Evolutionary conservation across 2,797 vertebrate species (phyloP).

Genomic region (Bradypus variegatus): DNA sequence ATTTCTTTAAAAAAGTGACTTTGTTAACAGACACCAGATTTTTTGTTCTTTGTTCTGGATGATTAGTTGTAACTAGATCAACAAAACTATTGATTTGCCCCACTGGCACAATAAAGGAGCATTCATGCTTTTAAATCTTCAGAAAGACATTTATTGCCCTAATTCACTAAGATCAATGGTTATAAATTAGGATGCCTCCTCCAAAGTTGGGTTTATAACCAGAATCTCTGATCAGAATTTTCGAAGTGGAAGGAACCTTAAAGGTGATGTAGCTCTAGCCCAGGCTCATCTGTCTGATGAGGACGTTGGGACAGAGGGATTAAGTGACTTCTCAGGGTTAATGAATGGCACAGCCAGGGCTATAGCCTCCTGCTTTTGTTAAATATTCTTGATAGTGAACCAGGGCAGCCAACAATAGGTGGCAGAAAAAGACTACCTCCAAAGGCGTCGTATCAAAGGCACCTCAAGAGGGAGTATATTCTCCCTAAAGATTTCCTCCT

Average conservation of each 20-base stretch:
- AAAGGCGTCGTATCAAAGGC: not conserved
- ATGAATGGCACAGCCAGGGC: not conserved
- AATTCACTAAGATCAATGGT: slow-evolving; percentile 36
- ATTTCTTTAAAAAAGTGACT: not conserved
- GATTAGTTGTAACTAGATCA: slow-evolving; percentile 24
- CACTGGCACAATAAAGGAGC: not conserved
- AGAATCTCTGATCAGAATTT: slow-evolving; percentile 25
- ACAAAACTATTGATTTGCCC: slow-evolving; percentile 10
- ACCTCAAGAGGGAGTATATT: not conserved
- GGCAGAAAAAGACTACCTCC: not conserved
- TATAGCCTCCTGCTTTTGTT: not conserved
- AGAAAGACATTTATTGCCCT: slow-evolving; percentile 47
- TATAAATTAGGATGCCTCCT: slow-evolving; percentile 44
- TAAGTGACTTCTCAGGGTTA: not conserved
- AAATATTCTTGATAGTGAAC: not conserved
- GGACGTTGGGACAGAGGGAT: not conserved
- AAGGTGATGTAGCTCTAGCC: slow-evolving; percentile 4
- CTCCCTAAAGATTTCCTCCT: not conserved
- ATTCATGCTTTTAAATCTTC: slow-evolving; percentile 33
- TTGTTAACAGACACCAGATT: not conserved
- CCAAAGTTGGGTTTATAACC: slow-evolving; percentile 35
- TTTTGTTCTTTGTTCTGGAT: slow-evolving; percentile 1
- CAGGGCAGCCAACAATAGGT: not conserved
- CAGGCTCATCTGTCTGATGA: not conserved
- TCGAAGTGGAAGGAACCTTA: not conserved